Evolutionary conservation across 2,888 invertebrate genomes (phyloP), one percentile per base, ranked within the genome.

Genomic region (Calephelis perditalis): DNA sequence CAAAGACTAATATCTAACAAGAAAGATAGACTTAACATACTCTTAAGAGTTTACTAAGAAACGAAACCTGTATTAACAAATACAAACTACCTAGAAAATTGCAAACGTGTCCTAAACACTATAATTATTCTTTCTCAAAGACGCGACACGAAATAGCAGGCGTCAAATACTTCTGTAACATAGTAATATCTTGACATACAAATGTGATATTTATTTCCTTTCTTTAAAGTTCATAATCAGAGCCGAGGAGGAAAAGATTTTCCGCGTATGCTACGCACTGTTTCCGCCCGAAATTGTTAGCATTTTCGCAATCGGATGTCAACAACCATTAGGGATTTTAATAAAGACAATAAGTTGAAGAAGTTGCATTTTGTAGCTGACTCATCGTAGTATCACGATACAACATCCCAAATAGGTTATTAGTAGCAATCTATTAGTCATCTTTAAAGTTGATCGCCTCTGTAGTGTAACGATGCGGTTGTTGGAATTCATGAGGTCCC

Each of bases 261-360:
- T 73, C 74, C 71, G 70, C 74, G 68, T 67, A 62, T 62, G 73
- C 62, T 73, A 78, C 74, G 86, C 84, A 77, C 87, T 88, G 86
- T 81, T 87, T 87, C 77, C 70, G 72, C 61, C 62, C 62, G 65
- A 88, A 83, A 88, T 86, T 82, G 83, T 80, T 76, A 76, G 72
- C 80, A 79, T 84, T 81, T 78, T 69, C 68, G 71, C 72, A 72
- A 74, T 73, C 73, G 74, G 75, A 73, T 69, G 67, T 71, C 35
- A 52, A 26, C 10, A 52, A 52, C 26, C 11, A 10, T 52, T 0
- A 52, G 35, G 35, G 7, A 9, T 52, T 35, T 35, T 26, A 9
- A 15, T 9, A 7, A 49, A 49, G 49, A 9, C 4, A 15, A 9
- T 15, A 47, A 15, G 15, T 49, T 47, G n/a, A 15, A 47, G 40